Percentiles rank a stretch among this genome's conserved stretches.
Conservation (phyloP, 2,113 vertebrate species). For the Menidia beryllina region DNA sequence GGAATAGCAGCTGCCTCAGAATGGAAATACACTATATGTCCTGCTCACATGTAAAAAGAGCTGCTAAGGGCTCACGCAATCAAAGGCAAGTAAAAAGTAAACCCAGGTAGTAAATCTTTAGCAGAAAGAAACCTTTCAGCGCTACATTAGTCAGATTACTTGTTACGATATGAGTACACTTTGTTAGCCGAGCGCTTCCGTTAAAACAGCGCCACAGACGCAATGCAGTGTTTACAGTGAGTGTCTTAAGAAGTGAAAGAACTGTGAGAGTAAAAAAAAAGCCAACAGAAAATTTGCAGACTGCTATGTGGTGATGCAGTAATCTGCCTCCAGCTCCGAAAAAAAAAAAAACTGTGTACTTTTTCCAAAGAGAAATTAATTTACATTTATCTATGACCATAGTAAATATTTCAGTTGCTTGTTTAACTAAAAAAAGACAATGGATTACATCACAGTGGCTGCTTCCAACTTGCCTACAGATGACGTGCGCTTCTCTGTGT, state of each 20-base stretch:
- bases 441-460: not conserved
- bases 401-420: not conserved
- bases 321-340: too few relatives aligned
- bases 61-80: slow-evolving; percentile 46
- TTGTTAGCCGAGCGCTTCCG: slow-evolving; percentile 30
- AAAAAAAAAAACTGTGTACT: too few relatives aligned
- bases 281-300: slow-evolving; percentile 12
- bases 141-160: slow-evolving; percentile 62
- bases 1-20: slow-evolving; percentile 45
- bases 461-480: not conserved
- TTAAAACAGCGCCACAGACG: slow-evolving; percentile 33
- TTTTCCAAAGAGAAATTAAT: too few relatives aligned
- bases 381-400: not conserved
- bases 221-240: slow-evolving; percentile 58
- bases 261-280: slow-evolving; percentile 26
- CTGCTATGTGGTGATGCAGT: slow-evolving; percentile 7
- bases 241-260: slow-evolving; percentile 41
- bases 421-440: too few relatives aligned
- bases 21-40: slow-evolving; percentile 24
- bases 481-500: not conserved
- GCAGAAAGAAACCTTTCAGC: slow-evolving; percentile 41
- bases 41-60: slow-evolving; percentile 29
- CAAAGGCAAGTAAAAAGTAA: slow-evolving; percentile 34
- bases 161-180: slow-evolving; percentile 20
- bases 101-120: slow-evolving; percentile 1